Conservation (phyloP, 1,140 invertebrate species). For the Zaprionus capensis region DNA sequence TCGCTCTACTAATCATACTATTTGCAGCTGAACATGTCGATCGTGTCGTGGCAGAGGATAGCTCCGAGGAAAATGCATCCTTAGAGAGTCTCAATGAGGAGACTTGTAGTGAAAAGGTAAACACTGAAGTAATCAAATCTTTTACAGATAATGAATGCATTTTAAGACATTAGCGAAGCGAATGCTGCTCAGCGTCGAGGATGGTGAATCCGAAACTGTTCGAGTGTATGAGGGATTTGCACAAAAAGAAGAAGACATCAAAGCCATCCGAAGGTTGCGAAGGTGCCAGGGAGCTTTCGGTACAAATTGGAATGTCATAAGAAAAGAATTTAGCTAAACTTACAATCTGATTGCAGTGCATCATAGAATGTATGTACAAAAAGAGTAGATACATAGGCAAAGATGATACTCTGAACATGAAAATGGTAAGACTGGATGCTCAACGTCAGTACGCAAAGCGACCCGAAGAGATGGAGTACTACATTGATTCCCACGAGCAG, state of each 20-base stretch:
- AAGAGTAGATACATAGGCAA: too few species aligned
- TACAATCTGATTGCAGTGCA: too few species aligned
- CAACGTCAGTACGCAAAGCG: too few species aligned
- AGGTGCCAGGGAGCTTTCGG: too few species aligned
- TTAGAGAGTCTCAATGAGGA: constrained; percentile 18
- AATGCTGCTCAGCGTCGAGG: constrained; percentile 57
- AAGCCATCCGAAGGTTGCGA: too few species aligned
- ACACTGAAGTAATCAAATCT: not conserved
- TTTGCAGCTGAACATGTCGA: not conserved
- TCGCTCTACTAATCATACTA: constrained; percentile 17
- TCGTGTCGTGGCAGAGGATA: constrained; percentile 20
- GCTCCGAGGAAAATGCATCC: not conserved
- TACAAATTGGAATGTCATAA: too few species aligned
- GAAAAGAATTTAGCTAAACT: too few species aligned
- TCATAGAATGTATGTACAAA: too few species aligned
- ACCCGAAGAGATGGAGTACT: too few species aligned
- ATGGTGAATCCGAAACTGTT: constrained; percentile 29
- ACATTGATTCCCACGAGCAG: too few species aligned
- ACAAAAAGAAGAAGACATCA: not conserved
- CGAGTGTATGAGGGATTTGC: constrained; percentile 53
- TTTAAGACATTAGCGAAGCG: constrained; percentile 31
- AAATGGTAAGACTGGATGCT: too few species aligned
- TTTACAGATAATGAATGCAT: not conserved
- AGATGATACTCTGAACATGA: too few species aligned
- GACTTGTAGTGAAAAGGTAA: constrained; percentile 50